Conservation (phyloP, 2,797 vertebrate genomes). For the Hemitrygon akajei region DNA sequence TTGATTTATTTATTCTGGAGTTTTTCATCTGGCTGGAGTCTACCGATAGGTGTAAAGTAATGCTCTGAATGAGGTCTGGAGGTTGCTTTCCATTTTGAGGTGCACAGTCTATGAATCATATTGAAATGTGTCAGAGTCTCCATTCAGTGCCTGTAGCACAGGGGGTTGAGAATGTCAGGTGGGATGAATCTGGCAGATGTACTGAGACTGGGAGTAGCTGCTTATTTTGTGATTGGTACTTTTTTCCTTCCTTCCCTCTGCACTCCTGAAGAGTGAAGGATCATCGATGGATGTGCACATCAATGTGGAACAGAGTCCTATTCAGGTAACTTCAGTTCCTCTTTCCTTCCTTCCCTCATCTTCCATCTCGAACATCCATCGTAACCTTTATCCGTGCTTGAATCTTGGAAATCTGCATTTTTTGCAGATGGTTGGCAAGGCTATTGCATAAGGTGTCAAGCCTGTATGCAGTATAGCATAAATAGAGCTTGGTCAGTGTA, state of each 20-base stretch:
- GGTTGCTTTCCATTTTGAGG: neutral
- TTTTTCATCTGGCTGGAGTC: neutral
- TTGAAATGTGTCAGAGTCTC: neutral
- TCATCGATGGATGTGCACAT: constrained; percentile 83
- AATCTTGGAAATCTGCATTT: neutral
- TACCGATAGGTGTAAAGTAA: neutral
- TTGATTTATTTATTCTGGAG: neutral
- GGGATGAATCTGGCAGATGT: neutral
- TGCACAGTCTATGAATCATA: neutral
- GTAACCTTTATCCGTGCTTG: neutral
- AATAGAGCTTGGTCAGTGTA: neutral
- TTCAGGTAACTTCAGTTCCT: constrained; percentile 51
- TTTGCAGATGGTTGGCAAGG: neutral
- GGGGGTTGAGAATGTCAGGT: neutral
- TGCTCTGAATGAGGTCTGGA: neutral
- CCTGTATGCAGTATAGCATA: neutral
- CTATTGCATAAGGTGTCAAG: neutral
- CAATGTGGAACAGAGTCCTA: constrained; percentile 69
- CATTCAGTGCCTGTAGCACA: too few relatives aligned
- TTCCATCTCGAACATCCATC: neutral
- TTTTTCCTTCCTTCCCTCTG: neutral
- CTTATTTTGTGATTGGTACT: constrained; percentile 28
- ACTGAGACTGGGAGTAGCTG: neutral
- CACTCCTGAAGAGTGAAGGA: constrained; percentile 47
- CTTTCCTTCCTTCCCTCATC: neutral